Evolutionary conservation across 1,140 invertebrate genomes (phyloP), one percentile per base, ranked within the genome.

Genomic region (Pinna nobilis): DNA sequence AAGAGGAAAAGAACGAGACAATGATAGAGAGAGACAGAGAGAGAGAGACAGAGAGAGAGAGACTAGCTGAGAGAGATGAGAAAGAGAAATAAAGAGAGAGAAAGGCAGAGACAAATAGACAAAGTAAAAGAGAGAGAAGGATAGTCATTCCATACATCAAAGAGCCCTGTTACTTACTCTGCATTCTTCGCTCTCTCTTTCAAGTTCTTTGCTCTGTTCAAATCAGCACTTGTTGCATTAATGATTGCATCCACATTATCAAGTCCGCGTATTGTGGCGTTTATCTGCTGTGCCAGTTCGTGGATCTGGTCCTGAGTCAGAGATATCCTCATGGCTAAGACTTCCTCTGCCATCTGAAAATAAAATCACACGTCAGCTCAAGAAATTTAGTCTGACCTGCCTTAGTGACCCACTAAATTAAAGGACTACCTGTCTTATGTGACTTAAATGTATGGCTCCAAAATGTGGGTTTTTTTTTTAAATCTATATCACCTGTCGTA

Each of bases 231-330:
- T 0, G 97, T 98, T 55, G 94, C 96, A 28, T 91, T 90, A 44
- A 98, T 93, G 80, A 98, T 98, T 70, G 92, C 91, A 81, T 98
- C 95, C 68, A 97, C 97, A 85, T 98, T 93, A 35, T 94, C 96
- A 5, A 98, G 89, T 9, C 94, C 94, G 3, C 93, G 92, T 6
- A 98, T 94, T 7, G 96, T 96, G 20, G 92, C 90, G 83, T 96
- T 95, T 63, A 99, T 98, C 79, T 94, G 91, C 44, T 92, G 90
- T 2, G 96, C 95, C 49, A 98, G 86, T 30, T 93, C 90, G 53
- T 92, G 92, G 68, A 99, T 98, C 90, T 98, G 93, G 67, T 96
- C 93, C 3, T 96, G 96, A 85, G 93, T 92, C 49, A 95, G 86
- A 9, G 94, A 92, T 11, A 94, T 94, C 35, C 91, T 89, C 82